Base-by-base conservation (phyloP, 2,888 invertebrate species). In the Tinea semifulvella region DNA sequence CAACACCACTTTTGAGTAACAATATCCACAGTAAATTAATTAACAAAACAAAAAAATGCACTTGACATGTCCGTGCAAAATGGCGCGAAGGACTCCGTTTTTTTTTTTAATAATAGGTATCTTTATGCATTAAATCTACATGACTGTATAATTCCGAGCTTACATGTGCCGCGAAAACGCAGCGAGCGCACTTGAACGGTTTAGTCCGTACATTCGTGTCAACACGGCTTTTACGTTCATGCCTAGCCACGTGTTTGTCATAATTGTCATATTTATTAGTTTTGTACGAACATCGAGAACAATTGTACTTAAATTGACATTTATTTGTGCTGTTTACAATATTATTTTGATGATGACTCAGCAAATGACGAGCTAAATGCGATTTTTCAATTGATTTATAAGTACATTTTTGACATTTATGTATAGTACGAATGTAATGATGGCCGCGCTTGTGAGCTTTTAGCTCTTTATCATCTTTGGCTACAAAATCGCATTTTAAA, bases 21-120 rank as follows among this genome's bases (percentile, higher is more conserved):
- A n/a, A n/a, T n/a, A n/a, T n/a, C n/a, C n/a, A n/a, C n/a, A n/a
- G n/a, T n/a, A n/a, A n/a, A n/a, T n/a, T n/a, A n/a, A n/a, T n/a
- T n/a, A n/a, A n/a, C n/a, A n/a, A n/a, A n/a, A n/a, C n/a, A n/a
- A n/a, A n/a, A n/a, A n/a, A n/a, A n/a, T n/a, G n/a, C n/a, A n/a
- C n/a, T n/a, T n/a, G n/a, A n/a, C n/a, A n/a, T n/a, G n/a, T n/a
- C n/a, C n/a, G n/a, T n/a, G n/a, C n/a, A n/a, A n/a, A n/a, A n/a
- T n/a, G n/a, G n/a, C n/a, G n/a, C n/a, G n/a, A n/a, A n/a, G n/a
- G n/a, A n/a, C n/a, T n/a, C n/a, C n/a, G n/a, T n/a, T n/a, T n/a
- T n/a, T n/a, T 14, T 11, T 2, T 31, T 31, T 31, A 31, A 11
- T 31, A 31, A 31, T 31, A 31, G 14, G 31, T 31, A 31, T 31